Percentiles rank a stretch among this genome's conserved stretches.
Evolutionary conservation across 1,140 invertebrate genomes (phyloP).

Genomic region (Acromyrmex charruanus): DNA sequence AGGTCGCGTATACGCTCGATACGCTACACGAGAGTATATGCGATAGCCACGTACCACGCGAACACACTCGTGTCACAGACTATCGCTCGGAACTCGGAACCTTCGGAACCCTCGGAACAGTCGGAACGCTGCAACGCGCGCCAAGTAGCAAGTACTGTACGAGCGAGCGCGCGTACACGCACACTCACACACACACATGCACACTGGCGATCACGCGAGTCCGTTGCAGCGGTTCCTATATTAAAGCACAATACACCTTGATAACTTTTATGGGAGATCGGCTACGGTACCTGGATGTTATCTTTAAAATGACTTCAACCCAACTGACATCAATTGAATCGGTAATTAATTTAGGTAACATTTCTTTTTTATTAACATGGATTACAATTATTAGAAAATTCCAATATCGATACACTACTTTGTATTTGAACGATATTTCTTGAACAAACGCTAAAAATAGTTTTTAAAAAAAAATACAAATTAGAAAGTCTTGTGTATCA

Average conservation of each 20-base stretch:
- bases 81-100: slow-evolving; percentile 3
- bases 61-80: slow-evolving; percentile 39
- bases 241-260: background rate
- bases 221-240: slow-evolving; percentile 6
- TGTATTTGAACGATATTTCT: too few species aligned
- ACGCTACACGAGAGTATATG: background rate
- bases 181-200: background rate
- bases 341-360: too few species aligned
- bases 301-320: too few species aligned
- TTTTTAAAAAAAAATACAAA: too few species aligned
- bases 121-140: background rate
- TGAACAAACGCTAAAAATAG: too few species aligned
- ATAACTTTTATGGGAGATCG: slow-evolving; percentile 1
- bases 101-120: too few species aligned
- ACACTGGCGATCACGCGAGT: slow-evolving; percentile 27
- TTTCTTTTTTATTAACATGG: too few species aligned
- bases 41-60: background rate
- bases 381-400: too few species aligned
- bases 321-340: too few species aligned
- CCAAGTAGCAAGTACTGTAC: slow-evolving; percentile 1
- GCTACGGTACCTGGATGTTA: background rate
- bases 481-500: too few species aligned
- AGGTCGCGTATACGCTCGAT: background rate
- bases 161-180: background rate
- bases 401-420: too few species aligned